A percentile compares a stretch with the other conserved stretches of the same genome.
These are phyloP conservation scores for Porites lobata DNA, from an alignment of 92 coral and sea anemone species.

Conservation along the genomic window DNA sequence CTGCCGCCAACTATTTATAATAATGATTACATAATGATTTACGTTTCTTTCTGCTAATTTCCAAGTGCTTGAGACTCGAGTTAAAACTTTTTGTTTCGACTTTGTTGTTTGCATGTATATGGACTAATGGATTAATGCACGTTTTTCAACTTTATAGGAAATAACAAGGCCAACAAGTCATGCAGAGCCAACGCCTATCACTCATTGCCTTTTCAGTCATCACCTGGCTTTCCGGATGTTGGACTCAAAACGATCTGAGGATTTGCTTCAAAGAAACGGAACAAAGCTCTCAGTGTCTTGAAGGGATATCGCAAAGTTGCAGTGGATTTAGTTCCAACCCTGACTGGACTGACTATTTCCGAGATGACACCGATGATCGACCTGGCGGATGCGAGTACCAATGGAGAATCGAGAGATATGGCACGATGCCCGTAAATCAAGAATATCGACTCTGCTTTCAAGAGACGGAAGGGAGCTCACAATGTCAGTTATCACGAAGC, in stretches of 20 bases:
- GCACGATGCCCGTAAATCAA: not conserved
- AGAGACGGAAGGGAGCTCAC: conserved; percentile 69
- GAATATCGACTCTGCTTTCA: conserved; percentile 57
- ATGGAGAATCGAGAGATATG: conserved; percentile 65
- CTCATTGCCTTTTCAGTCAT: too few relatives aligned
- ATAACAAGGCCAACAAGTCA: too few relatives aligned
- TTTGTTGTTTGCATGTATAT: too few relatives aligned
- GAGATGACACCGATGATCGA: conserved; percentile 71
- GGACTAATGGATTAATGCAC: too few relatives aligned
- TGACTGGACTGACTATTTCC: conserved; percentile 26
- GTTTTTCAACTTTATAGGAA: too few relatives aligned
- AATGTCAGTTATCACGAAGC: conserved; percentile 53
- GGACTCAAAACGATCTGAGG: conserved; percentile 39
- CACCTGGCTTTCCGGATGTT: not conserved
- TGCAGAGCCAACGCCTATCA: too few relatives aligned
- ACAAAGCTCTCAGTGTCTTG: conserved; percentile 57
- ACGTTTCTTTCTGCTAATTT: too few relatives aligned
- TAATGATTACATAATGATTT: too few relatives aligned
- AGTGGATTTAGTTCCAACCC: conserved; percentile 66
- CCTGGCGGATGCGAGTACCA: conserved; percentile 73
- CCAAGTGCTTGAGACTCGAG: too few relatives aligned
- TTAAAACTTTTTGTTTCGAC: too few relatives aligned
- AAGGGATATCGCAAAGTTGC: conserved; percentile 56
- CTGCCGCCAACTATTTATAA: too few relatives aligned
- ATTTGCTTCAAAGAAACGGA: conserved; percentile 66